Base-by-base conservation (phyloP, 35 echinoderm and acorn worm species). In the Lytechinus variegatus region DNA sequence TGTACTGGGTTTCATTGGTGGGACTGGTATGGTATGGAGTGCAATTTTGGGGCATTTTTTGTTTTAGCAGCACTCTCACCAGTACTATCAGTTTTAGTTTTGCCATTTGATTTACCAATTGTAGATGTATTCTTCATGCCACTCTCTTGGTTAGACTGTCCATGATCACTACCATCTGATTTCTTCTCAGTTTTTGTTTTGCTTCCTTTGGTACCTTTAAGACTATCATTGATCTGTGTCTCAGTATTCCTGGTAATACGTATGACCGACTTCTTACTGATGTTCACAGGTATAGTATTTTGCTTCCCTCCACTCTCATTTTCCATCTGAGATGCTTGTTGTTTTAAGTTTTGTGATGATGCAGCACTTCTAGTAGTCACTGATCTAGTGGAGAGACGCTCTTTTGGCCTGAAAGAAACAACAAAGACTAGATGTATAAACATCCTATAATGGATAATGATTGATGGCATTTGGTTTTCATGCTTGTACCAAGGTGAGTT, bases 241-340 rank as follows among this genome's bases (percentile, higher is more conserved):
- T 93, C 92, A 4, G 92, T 93, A 27, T 93, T 93, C 9, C 92
- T 33, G 52, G 92, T 93, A 11, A 93, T 93, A 27, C 92, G 92
- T 24, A 93, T n/a, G 9, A 93, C 92, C 14, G 92, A 93, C 52
- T 54, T 54, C 54, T 93, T 54, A 54, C 92, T 93, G n/a, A 93
- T 93, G 92, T 93, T 93, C 53, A 93, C 92, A 55, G 92, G 54
- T 33, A 93, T 54, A 24, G 92, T 93, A 54, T 93, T 93, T 57
- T 93, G 92, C 57, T 93, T 93, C n/a, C 21, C 54, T n/a, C 92
- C 92, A n/a, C 9, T 54, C 51, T 93, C 54, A 93, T 24, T 93
- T 93, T 93, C 92, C 88, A 90, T 90, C 52, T 44, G 52, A 90
- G 88, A 6, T 54, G 88, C 28, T 44, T 28, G 29, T 28, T 28